A percentile compares a stretch with the other conserved stretches of the same genome.
phyloP scores from a whole-genome alignment of 1,140 invertebrate species.

The Penaeus chinensis region DNA sequence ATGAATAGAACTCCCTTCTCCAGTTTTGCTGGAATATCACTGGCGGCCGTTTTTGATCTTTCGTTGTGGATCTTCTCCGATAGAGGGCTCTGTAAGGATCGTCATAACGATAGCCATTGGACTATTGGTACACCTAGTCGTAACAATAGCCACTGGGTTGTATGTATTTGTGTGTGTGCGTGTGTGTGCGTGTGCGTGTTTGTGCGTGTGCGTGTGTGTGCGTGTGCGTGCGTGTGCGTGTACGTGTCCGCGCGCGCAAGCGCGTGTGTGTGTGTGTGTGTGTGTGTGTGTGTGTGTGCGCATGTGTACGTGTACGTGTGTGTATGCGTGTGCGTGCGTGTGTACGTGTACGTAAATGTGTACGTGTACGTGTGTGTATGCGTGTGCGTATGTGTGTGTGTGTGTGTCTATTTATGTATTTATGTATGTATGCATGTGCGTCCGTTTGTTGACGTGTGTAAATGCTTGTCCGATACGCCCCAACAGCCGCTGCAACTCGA shows the following conservation, averaged over 20 bases:
- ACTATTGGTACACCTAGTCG: no score
- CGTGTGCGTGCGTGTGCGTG: neutral
- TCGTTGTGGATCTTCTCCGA: no score
- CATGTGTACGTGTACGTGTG: neutral
- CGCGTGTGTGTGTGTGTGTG: neutral
- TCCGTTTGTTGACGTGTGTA: neutral
- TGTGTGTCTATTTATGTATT: neutral
- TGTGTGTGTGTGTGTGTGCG: neutral
- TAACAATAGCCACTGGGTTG: neutral
- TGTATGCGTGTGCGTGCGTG: neutral
- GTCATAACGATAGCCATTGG: no score
- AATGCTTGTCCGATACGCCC: neutral
- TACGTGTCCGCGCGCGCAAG: neutral
- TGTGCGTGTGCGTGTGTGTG: neutral
- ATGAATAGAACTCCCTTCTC: no score
- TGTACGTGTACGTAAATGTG: neutral
- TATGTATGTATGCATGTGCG: neutral
- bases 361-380: neutral
- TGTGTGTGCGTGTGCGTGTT: neutral
- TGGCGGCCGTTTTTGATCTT: no score
- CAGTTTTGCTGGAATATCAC: no score
- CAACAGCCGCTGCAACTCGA: neutral
- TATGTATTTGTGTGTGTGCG: neutral
- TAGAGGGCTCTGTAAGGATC: no score
- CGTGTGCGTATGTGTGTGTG: neutral